Evolutionary conservation across 2,113 vertebrate genomes (phyloP).

Genomic region (Mohoua ochrocephala): DNA sequence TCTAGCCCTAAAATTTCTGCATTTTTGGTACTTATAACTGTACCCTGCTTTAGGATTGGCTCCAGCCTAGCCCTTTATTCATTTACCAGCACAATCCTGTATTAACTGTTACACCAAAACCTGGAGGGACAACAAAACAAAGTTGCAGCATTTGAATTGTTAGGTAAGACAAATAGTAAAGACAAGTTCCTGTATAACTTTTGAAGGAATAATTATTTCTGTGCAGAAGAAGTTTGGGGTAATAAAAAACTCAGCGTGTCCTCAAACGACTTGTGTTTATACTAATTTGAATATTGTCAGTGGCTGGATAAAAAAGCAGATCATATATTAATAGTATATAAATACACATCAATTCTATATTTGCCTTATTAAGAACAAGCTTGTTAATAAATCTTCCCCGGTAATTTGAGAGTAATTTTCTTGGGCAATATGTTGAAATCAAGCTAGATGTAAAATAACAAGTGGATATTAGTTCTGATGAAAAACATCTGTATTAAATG

Average conservation of each 20-base stretch:
- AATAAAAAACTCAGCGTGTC: not conserved
- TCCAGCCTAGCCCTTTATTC: not conserved
- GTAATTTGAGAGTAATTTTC: not conserved
- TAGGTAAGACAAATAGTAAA: not conserved
- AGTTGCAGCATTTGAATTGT: not conserved
- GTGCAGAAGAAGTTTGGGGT: not conserved
- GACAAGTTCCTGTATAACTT: not conserved
- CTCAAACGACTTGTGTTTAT: not conserved
- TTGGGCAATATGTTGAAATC: not conserved
- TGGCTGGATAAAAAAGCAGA: not conserved
- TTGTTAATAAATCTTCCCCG: not conserved
- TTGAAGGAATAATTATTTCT: not conserved
- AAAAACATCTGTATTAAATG: not conserved
- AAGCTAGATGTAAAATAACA: not conserved
- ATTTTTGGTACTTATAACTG: not conserved
- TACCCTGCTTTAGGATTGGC: not conserved
- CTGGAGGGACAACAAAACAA: not conserved
- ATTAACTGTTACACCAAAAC: not conserved
- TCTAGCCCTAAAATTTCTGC: not conserved
- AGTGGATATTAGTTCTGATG: not conserved
- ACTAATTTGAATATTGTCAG: not conserved
- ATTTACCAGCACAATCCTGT: not conserved
- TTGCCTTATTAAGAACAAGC: not conserved
- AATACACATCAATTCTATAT: not conserved
- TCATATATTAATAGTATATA: not conserved